phyloP scores from a whole-genome alignment of 2,797 vertebrate species.

The Loris lydekkerianus region DNA sequence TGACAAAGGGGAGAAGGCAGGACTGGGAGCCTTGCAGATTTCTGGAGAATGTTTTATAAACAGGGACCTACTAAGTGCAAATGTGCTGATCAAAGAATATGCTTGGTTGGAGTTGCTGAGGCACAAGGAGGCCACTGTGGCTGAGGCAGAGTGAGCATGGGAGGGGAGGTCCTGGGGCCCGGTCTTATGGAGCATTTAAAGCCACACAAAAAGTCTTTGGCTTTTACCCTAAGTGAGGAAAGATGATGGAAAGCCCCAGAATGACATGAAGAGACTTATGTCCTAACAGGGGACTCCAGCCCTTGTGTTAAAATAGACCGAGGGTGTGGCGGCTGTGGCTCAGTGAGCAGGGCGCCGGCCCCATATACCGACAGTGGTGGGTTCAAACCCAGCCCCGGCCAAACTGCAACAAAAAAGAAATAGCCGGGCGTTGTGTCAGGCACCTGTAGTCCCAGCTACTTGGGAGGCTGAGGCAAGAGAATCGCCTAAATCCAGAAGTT shows the following conservation, averaged over 20 bases:
- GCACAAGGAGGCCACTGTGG: neutral
- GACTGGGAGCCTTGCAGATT: neutral
- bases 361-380: no score
- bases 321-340: neutral
- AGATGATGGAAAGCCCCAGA: neutral
- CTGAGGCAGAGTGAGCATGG: fast-evolving
- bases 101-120: neutral
- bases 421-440: no score
- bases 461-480: no score
- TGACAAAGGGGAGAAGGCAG: neutral
- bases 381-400: no score
- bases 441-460: no score
- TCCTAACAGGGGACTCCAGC: constrained; percentile 17
- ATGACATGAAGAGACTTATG: neutral
- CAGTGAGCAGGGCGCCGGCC: no score
- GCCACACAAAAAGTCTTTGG: neutral
- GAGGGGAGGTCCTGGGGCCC: no score
- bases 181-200: neutral
- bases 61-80: neutral
- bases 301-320: neutral
- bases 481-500: no score
- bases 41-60: neutral
- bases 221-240: neutral
- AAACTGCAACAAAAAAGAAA: no score
- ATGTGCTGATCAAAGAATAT: neutral